phyloP scores from a whole-genome alignment of 2,113 vertebrate genomes.

The Sclerurus mexicanus region DNA sequence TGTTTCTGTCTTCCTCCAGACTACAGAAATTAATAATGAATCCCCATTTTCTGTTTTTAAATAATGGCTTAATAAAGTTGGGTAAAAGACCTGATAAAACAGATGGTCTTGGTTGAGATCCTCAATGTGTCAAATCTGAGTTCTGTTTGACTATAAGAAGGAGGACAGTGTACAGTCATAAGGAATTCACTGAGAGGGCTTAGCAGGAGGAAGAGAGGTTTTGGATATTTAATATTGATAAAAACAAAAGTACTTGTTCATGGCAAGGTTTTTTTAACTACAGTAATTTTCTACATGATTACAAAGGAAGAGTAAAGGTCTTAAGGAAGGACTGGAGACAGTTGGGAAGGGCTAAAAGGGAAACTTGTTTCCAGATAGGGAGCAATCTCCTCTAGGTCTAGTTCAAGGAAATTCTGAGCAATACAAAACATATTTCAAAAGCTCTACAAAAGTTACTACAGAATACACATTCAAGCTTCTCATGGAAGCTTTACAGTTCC shows the following conservation, averaged over 20 bases:
- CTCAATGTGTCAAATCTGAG: not conserved
- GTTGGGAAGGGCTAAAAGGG: not conserved
- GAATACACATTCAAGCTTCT: not conserved
- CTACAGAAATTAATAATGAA: constrained; percentile 33
- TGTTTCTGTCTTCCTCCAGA: not conserved
- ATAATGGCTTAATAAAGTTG: not conserved
- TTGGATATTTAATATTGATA: not conserved
- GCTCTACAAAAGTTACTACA: not conserved
- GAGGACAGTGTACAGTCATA: not conserved
- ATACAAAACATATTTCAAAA: not conserved
- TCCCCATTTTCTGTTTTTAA: not conserved
- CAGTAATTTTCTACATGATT: not conserved
- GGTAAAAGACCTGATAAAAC: constrained; percentile 2
- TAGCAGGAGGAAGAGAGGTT: not conserved
- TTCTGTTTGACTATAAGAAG: not conserved
- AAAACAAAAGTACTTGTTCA: not conserved
- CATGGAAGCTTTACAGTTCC: not conserved
- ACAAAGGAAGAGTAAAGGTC: not conserved
- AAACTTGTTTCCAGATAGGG: not conserved
- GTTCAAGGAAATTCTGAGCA: not conserved
- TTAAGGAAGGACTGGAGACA: not conserved
- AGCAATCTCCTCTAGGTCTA: not conserved
- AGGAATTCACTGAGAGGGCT: not conserved
- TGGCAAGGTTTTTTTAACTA: not conserved
- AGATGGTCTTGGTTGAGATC: constrained; percentile 31